Percentiles rank a stretch among this genome's conserved stretches.
Evolutionary conservation across 1,140 invertebrate species (phyloP).

Genomic region (Euura saliciscinereae): DNA sequence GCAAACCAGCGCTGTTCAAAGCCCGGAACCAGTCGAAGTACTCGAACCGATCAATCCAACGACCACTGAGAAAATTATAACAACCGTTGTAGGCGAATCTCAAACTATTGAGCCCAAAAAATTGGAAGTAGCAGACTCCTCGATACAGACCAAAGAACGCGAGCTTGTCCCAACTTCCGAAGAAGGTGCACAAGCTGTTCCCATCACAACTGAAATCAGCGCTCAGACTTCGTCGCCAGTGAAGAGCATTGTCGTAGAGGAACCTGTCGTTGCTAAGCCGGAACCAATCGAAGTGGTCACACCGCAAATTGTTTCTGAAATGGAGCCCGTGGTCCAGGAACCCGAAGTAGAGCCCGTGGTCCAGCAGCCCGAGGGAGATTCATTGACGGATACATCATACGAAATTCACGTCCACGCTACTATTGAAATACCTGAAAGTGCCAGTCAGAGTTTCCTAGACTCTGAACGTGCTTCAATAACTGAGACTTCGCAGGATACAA

Average conservation of each 20-base stretch:
- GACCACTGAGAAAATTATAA: constrained; percentile 34
- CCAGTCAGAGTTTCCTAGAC: constrained; percentile 32
- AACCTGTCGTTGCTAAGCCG: background rate
- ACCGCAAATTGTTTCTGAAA: constrained; percentile 10
- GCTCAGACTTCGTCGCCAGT: constrained; percentile 29
- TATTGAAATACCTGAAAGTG: constrained; percentile 44
- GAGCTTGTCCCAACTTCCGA: constrained; percentile 40
- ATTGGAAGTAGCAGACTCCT: constrained; percentile 33
- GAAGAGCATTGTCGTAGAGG: background rate
- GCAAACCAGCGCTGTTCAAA: constrained; percentile 28
- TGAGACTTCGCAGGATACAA: constrained; percentile 34
- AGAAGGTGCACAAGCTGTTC: constrained; percentile 38
- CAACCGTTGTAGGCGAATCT: constrained; percentile 34
- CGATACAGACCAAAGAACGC: constrained; percentile 38
- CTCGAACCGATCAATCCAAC: constrained; percentile 37
- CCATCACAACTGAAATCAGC: constrained; percentile 35
- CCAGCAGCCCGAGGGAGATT: constrained; percentile 34
- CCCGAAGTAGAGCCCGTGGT: constrained; percentile 16
- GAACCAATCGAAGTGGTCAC: background rate
- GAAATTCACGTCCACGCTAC: constrained; percentile 53
- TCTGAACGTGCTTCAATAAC: constrained; percentile 27
- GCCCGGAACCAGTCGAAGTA: constrained; percentile 36
- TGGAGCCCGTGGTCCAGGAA: constrained; percentile 14
- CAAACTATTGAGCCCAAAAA: constrained; percentile 36
- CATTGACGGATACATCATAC: constrained; percentile 40